Percentiles rank a stretch among this genome's conserved stretches.
phyloP scores from a whole-genome alignment of 2,888 invertebrate genomes.

The Brachypterus glaber region DNA sequence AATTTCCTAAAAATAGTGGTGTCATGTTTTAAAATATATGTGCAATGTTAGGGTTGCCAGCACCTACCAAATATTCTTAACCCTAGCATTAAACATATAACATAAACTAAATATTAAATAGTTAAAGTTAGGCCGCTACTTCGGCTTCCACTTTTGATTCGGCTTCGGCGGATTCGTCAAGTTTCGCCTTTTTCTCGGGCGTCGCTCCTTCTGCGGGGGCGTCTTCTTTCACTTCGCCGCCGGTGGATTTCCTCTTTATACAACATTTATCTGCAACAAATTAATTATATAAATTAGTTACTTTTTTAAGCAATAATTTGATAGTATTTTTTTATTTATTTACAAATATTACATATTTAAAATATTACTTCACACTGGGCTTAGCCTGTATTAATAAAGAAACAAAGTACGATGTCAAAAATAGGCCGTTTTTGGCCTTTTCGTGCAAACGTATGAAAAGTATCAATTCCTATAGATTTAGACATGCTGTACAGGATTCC shows the following conservation, averaged over 20 bases:
- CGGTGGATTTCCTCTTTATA: slow-evolving; percentile 61
- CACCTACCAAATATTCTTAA: slow-evolving; percentile 18
- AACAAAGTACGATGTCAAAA: too few relatives aligned
- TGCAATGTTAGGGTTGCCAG: slow-evolving; percentile 26
- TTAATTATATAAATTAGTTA: neutral
- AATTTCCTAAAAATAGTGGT: slow-evolving; percentile 29
- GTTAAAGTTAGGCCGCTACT: slow-evolving; percentile 46
- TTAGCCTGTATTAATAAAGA: too few relatives aligned
- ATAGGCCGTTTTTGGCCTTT: too few relatives aligned
- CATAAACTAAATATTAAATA: slow-evolving; percentile 14
- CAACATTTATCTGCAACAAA: slow-evolving; percentile 40
- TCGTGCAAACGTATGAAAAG: too few relatives aligned
- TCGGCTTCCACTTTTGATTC: slow-evolving; percentile 47
- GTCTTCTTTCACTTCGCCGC: slow-evolving; percentile 45
- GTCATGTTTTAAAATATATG: slow-evolving; percentile 25
- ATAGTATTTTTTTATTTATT: neutral
- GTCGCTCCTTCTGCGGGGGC: slow-evolving; percentile 49
- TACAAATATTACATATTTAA: neutral
- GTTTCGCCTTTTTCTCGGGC: slow-evolving; percentile 65
- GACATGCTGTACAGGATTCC: too few relatives aligned
- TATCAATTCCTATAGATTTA: too few relatives aligned
- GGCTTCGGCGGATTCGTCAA: slow-evolving; percentile 51
- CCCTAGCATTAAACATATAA: slow-evolving; percentile 30
- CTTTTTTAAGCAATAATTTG: neutral
- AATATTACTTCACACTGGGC: neutral